phyloP scores from a whole-genome alignment of 1,140 invertebrate genomes.

The Aphis craccivora region DNA sequence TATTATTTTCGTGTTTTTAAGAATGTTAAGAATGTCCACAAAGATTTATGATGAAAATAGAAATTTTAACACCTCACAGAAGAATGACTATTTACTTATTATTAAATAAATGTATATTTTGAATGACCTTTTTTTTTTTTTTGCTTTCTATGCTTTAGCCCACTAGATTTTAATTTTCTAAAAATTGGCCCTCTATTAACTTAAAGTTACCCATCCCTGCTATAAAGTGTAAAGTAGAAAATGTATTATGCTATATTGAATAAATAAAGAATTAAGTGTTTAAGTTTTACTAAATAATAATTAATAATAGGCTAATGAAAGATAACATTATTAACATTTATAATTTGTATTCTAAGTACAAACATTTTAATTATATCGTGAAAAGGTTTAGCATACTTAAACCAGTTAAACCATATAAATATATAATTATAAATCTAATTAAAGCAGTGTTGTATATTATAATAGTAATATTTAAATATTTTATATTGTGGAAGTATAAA shows the following conservation, averaged over 20 bases:
- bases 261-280: too few species aligned
- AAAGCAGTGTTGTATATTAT: neutral
- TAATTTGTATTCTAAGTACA: neutral
- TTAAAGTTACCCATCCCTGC: too few species aligned
- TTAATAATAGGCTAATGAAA: neutral
- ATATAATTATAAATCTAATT: neutral
- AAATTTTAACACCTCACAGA: too few species aligned
- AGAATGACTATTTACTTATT: too few species aligned
- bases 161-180: too few species aligned
- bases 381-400: neutral
- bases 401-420: neutral
- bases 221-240: neutral
- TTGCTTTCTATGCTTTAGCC: too few species aligned
- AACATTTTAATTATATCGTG: neutral
- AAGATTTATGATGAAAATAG: too few species aligned
- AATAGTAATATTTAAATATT: neutral
- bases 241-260: neutral
- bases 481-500: neutral
- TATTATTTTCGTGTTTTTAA: too few species aligned
- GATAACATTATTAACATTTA: neutral
- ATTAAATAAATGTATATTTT: too few species aligned
- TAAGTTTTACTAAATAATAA: neutral
- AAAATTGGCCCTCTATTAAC: too few species aligned
- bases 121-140: too few species aligned
- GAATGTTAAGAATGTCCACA: too few species aligned